Evolutionary conservation across 2,888 invertebrate genomes (phyloP), one percentile per base, ranked within the genome.

Genomic region (Cistogaster globosa): DNA sequence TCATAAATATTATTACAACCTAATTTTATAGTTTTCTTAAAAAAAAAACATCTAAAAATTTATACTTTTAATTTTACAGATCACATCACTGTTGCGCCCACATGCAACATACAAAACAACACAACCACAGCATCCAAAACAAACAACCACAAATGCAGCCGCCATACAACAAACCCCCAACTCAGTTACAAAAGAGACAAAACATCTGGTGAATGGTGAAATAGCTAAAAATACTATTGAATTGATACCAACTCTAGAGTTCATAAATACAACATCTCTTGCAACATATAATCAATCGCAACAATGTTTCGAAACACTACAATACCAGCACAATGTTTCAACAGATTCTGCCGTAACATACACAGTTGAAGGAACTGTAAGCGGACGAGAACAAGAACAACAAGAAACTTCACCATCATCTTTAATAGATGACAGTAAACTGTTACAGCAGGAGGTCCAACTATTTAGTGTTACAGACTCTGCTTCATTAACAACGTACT

Each of bases 41-140:
- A 4, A 48, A 42, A 14, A 48, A 16, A 48, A 6, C 45, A 48
- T 48, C 7, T 16, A 53, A 53, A 9, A 42, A 22, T 74, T 78
- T 51, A 45, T 36, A 60, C 8, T 51, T 22, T 77, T 77, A 57
- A 7, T 53, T 90, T 88, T 62, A 9, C 80, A 92, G 92, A 90
- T 92, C 75, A 92, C 92, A 76, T 90, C 92, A n/a, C 80, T 92
- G 85, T 89, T 92, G 62, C 91, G 92, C 42, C 90, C 91, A 60
- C 90, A 89, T 85, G 90, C 89, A 75, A 89, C 90, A 42, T 89
- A 87, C 58, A 88, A 90, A 87, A 77, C 87, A 71, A 71, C 76
- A 9, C 77, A 71, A 67, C 58, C 58, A 58, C 74, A 77, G 58
- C 72, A 76, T 62, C 71, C 68, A 48, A 72, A 84, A 32, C 67